Percentiles rank a stretch among this genome's conserved stretches.
Conservation (phyloP, 2,113 vertebrate species). For the Equus quagga region DNA sequence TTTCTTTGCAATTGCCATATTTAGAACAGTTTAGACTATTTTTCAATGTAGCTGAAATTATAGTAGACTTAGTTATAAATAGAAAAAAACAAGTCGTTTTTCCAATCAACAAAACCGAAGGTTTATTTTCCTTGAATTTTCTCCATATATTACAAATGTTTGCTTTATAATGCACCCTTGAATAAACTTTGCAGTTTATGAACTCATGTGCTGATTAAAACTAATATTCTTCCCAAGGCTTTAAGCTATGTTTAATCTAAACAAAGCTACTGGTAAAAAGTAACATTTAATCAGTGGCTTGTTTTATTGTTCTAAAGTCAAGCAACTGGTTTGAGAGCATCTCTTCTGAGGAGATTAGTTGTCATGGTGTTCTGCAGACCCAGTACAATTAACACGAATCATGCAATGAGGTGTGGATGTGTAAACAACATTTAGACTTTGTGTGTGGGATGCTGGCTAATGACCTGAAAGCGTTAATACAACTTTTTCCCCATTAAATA, state of each 20-base stretch:
- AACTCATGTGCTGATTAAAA: background rate
- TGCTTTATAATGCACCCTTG: background rate
- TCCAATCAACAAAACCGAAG: background rate
- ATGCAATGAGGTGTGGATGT: background rate
- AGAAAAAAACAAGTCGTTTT: background rate
- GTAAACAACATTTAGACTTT: background rate
- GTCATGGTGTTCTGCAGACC: background rate
- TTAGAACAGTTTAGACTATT: background rate
- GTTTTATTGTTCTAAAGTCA: background rate
- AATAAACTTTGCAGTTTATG: background rate
- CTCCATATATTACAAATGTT: background rate
- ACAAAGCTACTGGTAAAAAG: background rate
- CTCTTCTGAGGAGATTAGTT: background rate
- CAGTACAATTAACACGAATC: background rate
- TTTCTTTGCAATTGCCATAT: background rate
- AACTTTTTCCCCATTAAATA: background rate
- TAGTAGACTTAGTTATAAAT: background rate
- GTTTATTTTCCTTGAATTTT: background rate
- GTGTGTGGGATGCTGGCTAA: background rate
- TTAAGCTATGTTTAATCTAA: background rate
- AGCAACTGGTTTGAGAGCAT: background rate
- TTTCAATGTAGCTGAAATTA: background rate
- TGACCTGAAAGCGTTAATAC: background rate
- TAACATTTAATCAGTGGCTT: background rate
- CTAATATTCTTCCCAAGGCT: background rate